Evolutionary conservation across 23 tunicate species (phyloP).

Genomic region (Clavelina lepadiformis): DNA sequence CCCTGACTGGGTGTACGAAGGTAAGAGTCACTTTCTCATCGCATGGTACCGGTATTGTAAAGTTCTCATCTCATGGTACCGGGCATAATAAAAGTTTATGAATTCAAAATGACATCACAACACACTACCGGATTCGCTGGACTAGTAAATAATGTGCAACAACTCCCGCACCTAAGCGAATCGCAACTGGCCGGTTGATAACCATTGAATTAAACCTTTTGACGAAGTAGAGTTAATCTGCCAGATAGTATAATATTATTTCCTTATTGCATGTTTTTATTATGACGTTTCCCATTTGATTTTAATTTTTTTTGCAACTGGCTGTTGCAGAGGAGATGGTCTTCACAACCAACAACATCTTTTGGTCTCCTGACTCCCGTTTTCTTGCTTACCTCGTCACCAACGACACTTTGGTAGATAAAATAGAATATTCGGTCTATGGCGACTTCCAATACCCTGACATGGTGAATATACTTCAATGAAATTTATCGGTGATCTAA

Average conservation of each 20-base stretch:
- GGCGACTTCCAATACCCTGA: constrained; percentile 46
- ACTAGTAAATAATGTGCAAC: too few relatives aligned
- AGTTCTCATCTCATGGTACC: neutral
- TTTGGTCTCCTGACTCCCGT: constrained; percentile 70
- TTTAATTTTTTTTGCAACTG: neutral
- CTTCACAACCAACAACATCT: constrained; percentile 59
- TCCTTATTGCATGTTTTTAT: too few relatives aligned
- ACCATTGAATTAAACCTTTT: too few relatives aligned
- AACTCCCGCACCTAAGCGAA: too few relatives aligned
- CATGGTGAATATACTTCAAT: constrained; percentile 36
- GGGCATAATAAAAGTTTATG: too few relatives aligned
- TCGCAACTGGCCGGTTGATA: too few relatives aligned
- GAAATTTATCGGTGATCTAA: neutral
- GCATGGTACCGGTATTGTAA: neutral
- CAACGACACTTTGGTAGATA: constrained; percentile 59
- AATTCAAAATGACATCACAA: too few relatives aligned
- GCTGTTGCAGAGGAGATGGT: constrained; percentile 90
- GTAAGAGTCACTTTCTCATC: constrained; percentile 29
- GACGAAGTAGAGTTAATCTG: too few relatives aligned
- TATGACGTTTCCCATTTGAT: too few relatives aligned
- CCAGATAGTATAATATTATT: too few relatives aligned
- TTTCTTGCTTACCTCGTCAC: constrained; percentile 55
- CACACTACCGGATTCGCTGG: too few relatives aligned
- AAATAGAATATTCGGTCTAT: constrained; percentile 62
- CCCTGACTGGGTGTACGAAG: constrained; percentile 97